phyloP scores from a whole-genome alignment of 2,888 invertebrate species.

The Pollenia labialis region DNA sequence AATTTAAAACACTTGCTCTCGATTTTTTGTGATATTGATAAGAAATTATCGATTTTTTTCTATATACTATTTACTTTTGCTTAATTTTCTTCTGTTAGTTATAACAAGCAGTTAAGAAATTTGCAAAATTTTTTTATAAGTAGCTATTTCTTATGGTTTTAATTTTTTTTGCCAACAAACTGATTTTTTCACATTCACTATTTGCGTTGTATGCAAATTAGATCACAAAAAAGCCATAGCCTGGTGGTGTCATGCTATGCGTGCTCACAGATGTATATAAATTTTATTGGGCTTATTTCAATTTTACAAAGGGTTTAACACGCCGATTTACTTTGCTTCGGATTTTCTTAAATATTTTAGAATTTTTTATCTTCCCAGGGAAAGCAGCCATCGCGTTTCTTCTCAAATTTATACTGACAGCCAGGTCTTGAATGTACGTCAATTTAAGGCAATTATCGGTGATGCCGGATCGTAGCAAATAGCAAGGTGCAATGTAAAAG shows the following conservation, averaged over 20 bases:
- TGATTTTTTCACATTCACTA: constrained; percentile 73
- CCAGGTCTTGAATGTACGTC: constrained; percentile 93
- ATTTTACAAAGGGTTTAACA: constrained; percentile 71
- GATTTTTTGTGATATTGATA: constrained; percentile 59
- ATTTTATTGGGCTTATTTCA: constrained; percentile 67
- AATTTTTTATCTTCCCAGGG: constrained; percentile 86
- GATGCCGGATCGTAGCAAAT: constrained; percentile 35
- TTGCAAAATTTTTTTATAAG: constrained; percentile 1
- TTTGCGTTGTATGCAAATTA: constrained; percentile 65
- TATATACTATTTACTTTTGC: constrained; percentile 13
- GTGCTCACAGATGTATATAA: constrained; percentile 61
- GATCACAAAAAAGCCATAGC: constrained; percentile 57
- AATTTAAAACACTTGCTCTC: constrained; percentile 57
- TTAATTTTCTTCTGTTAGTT: constrained; percentile 18
- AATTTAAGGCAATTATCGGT: constrained; percentile 88
- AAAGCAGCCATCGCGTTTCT: constrained; percentile 91
- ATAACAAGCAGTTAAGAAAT: neutral
- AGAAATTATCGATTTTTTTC: constrained; percentile 65
- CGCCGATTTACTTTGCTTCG: constrained; percentile 69
- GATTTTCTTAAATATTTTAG: constrained; percentile 77
- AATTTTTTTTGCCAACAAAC: constrained; percentile 68
- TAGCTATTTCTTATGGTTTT: constrained; percentile 13
- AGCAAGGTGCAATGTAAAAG: neutral
- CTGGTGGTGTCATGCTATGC: constrained; percentile 44
- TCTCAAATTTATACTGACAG: constrained; percentile 99